Evolutionary conservation across 2,113 vertebrate genomes (phyloP).

Genomic region (Oncorhynchus gorbuscha): DNA sequence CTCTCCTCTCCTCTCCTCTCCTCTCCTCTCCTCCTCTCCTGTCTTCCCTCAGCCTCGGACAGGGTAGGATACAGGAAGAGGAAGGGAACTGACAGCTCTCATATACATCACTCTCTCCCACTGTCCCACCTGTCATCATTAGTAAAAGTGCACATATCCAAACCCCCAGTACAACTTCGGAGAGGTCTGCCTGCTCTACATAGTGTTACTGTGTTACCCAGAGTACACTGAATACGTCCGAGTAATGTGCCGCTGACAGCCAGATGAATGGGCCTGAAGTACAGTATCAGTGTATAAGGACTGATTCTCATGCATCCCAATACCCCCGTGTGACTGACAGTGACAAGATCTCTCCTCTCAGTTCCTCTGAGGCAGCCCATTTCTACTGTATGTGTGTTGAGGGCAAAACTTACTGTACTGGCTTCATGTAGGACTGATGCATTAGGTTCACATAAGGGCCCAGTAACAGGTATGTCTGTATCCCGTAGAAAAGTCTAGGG

Average conservation of each 20-base stretch:
- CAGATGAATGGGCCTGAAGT: too few species aligned
- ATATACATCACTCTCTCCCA: conserved; percentile 64
- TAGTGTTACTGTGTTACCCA: too few species aligned
- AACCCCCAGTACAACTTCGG: conserved; percentile 46
- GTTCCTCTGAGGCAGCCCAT: not conserved
- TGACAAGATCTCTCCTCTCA: conserved; percentile 12
- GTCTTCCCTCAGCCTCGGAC: conserved; percentile 42
- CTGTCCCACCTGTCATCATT: conserved; percentile 57
- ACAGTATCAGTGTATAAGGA: too few species aligned
- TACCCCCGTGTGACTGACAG: conserved; percentile 8
- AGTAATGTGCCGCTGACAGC: too few species aligned
- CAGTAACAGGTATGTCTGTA: not conserved
- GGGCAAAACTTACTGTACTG: too few species aligned
- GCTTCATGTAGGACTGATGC: too few species aligned
- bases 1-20: conserved; percentile 45
- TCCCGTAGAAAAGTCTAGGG: not conserved
- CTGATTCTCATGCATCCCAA: conserved; percentile 56
- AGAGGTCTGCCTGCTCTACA: too few species aligned
- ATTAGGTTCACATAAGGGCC: too few species aligned
- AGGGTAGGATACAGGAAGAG: conserved; percentile 16
- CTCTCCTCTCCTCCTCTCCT: conserved; percentile 17
- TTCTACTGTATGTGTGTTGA: not conserved
- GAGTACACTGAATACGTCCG: too few species aligned
- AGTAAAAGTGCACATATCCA: conserved; percentile 56
- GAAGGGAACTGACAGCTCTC: conserved; percentile 64